These are phyloP conservation scores for Alfaro cultratus DNA, from an alignment of 2,797 vertebrate genomes.

Conservation along the genomic window DNA sequence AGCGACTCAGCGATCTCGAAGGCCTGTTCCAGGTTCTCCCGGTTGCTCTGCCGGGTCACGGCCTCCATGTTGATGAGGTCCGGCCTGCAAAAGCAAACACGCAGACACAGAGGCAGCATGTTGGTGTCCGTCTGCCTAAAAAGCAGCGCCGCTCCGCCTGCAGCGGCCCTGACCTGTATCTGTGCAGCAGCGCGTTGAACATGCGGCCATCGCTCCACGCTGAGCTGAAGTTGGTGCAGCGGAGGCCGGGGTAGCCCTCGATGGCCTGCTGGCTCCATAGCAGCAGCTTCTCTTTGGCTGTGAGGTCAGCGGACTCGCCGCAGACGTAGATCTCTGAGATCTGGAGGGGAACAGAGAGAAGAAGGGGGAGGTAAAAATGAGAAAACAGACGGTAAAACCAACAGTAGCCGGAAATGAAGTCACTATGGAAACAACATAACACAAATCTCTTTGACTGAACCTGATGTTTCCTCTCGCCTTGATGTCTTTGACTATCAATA, in stretches of 20 bases:
- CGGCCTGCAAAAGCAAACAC: constrained; percentile 80
- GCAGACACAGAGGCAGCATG: not conserved
- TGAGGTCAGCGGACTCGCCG: constrained; percentile 95
- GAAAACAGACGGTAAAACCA: not conserved
- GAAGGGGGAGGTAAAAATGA: too few species aligned
- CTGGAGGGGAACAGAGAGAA: constrained; percentile 72
- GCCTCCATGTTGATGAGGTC: constrained; percentile 97
- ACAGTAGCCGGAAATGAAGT: not conserved
- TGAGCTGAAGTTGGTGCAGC: constrained; percentile 96
- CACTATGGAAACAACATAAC: not conserved
- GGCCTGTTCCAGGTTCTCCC: constrained; percentile 97
- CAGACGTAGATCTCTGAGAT: constrained; percentile 99
- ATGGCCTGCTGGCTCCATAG: constrained; percentile 96
- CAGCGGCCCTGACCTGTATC: constrained; percentile 87
- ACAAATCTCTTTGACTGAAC: not conserved
- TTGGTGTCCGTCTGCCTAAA: too few species aligned
- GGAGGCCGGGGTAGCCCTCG: constrained; percentile 91
- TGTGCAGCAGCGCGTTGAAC: constrained; percentile 98
- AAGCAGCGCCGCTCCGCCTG: not conserved
- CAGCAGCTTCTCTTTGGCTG: constrained; percentile 97
- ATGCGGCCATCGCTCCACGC: constrained; percentile 96
- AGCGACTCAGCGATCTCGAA: constrained; percentile 96
- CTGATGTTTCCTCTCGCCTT: not conserved
- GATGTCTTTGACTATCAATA: not conserved
- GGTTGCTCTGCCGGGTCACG: constrained; percentile 91